Conservation (phyloP, 2,113 vertebrate genomes). For the Vidua macroura region DNA sequence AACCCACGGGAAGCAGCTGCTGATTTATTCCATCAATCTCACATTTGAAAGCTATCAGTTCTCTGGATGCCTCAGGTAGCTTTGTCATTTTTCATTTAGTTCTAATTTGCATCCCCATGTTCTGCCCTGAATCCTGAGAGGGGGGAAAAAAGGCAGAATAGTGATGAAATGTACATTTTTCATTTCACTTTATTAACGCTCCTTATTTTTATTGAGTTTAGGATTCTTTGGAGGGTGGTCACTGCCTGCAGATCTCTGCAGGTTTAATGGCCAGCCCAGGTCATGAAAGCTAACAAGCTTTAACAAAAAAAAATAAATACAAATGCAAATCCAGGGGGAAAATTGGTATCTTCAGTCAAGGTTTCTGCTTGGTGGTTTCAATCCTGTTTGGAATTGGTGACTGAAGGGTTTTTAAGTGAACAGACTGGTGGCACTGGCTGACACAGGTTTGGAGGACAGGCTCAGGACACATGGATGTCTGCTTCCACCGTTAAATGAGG, state of each 20-base stretch:
- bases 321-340: background rate
- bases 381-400: background rate
- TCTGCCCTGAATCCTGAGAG: background rate
- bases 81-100: background rate
- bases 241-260: background rate
- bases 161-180: background rate
- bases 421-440: background rate
- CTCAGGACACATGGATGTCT: background rate
- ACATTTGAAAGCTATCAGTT: background rate
- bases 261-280: background rate
- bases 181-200: background rate
- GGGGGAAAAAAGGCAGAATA: background rate
- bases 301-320: background rate
- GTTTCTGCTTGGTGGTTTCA: background rate
- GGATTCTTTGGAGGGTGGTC: background rate
- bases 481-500: background rate
- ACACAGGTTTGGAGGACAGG: background rate
- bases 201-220: background rate
- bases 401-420: background rate
- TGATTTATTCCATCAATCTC: background rate
- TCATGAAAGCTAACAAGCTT: background rate
- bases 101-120: background rate
- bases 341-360: background rate
- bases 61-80: background rate
- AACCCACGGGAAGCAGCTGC: background rate